Percentiles rank a stretch among this genome's conserved stretches.
Conservation (phyloP, 1,140 invertebrate species). For the Chironomus striatipennis region DNA sequence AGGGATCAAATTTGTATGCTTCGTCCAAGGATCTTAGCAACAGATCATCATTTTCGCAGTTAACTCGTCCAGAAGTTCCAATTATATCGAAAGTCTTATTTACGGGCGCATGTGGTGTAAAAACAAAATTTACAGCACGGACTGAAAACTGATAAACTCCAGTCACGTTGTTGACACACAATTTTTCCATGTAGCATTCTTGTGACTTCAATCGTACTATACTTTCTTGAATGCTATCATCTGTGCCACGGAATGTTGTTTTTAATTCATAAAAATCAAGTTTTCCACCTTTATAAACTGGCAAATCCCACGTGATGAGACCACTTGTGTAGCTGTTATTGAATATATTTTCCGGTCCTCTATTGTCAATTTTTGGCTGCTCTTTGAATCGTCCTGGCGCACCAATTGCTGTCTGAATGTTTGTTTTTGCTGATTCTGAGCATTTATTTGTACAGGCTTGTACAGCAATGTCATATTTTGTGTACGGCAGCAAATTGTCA, state of each 20-base stretch:
- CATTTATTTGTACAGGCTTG: constrained; percentile 62
- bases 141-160: constrained; percentile 29
- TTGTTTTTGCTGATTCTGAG: constrained; percentile 43
- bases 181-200: constrained; percentile 25
- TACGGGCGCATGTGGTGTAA: constrained; percentile 22
- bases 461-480: constrained; percentile 56
- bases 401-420: constrained; percentile 50
- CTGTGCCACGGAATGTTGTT: constrained; percentile 32
- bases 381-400: constrained; percentile 44
- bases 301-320: constrained; percentile 50
- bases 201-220: constrained; percentile 19
- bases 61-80: too few species aligned
- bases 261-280: constrained; percentile 49
- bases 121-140: constrained; percentile 32
- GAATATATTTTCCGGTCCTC: constrained; percentile 39
- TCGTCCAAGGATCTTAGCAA: background rate
- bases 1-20: background rate
- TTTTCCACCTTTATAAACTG: constrained; percentile 51
- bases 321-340: constrained; percentile 29
- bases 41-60: background rate
- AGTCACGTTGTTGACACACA: background rate
- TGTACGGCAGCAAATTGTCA: constrained; percentile 41
- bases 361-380: constrained; percentile 43
- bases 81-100: background rate
- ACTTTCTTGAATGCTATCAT: background rate